phyloP scores from a whole-genome alignment of 2,888 invertebrate species.

The Meiosimyza decipiens region DNA sequence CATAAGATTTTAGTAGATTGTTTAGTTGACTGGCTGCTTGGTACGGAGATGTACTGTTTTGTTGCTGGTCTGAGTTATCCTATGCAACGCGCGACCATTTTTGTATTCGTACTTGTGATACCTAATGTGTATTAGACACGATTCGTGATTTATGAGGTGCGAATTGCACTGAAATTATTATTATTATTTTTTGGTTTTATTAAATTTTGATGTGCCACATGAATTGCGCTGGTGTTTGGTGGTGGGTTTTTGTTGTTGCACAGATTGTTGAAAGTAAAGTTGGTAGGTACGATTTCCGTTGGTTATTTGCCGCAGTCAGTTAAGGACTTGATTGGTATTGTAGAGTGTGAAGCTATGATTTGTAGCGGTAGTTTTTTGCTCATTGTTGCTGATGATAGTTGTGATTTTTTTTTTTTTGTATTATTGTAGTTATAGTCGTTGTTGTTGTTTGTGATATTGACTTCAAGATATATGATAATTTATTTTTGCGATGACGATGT shows the following conservation, averaged over 20 bases:
- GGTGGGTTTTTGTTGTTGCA: background rate
- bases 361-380: background rate
- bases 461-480: constrained; percentile 17
- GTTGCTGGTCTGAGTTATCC: constrained; percentile 31
- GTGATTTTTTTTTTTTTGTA: background rate
- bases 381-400: constrained; percentile 7
- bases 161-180: constrained; percentile 61
- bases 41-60: background rate
- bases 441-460: constrained; percentile 7
- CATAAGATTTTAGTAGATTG: constrained; percentile 4
- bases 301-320: background rate
- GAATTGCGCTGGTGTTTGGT: constrained; percentile 31
- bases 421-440: background rate
- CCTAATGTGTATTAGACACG: constrained; percentile 61
- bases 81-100: no score
- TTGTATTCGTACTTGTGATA: background rate
- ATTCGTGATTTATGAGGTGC: constrained; percentile 67
- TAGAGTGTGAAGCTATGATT: background rate
- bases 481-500: constrained; percentile 6
- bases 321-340: background rate
- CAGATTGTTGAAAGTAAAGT: no score
- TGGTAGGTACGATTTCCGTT: background rate
- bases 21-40: background rate
- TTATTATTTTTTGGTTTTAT: constrained; percentile 36
- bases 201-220: constrained; percentile 39